A percentile compares a stretch with the other conserved stretches of the same genome.
phyloP scores from a whole-genome alignment of 2,113 vertebrate species.

The Seriola aureovittata region DNA sequence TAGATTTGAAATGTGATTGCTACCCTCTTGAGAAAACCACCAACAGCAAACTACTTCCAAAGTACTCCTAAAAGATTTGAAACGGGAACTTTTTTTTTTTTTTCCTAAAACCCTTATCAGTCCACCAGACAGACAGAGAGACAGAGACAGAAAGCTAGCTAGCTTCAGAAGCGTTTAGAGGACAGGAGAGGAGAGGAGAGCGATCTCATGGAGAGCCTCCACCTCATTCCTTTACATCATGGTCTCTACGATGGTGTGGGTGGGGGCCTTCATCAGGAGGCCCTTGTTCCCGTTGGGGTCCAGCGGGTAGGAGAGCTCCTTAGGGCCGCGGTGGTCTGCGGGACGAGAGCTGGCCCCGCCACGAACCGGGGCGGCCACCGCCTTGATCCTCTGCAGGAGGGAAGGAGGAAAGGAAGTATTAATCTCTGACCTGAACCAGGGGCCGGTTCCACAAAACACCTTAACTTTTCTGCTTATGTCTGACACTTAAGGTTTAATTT shows the following conservation, averaged over 20 bases:
- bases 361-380: constrained; percentile 90
- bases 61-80: constrained; percentile 67
- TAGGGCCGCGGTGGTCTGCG: constrained; percentile 73
- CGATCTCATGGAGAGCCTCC: constrained; percentile 86
- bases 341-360: constrained; percentile 86
- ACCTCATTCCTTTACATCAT: constrained; percentile 92
- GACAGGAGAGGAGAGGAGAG: constrained; percentile 83
- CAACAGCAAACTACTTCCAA: constrained; percentile 46
- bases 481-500: too few relatives aligned
- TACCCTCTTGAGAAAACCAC: constrained; percentile 45
- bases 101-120: constrained; percentile 68
- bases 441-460: too few relatives aligned
- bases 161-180: constrained; percentile 71
- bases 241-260: constrained; percentile 98
- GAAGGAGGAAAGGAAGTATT: too few relatives aligned
- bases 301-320: constrained; percentile 79
- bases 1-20: constrained; percentile 63
- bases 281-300: constrained; percentile 89
- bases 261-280: constrained; percentile 89
- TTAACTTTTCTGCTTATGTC: too few relatives aligned
- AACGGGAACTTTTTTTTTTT: constrained; percentile 48
- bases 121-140: constrained; percentile 77
- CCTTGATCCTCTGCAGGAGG: constrained; percentile 91
- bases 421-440: too few relatives aligned
- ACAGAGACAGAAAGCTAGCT: constrained; percentile 73